phyloP scores from a whole-genome alignment of 2,113 vertebrate genomes.

The Rafetus swinhoei region DNA sequence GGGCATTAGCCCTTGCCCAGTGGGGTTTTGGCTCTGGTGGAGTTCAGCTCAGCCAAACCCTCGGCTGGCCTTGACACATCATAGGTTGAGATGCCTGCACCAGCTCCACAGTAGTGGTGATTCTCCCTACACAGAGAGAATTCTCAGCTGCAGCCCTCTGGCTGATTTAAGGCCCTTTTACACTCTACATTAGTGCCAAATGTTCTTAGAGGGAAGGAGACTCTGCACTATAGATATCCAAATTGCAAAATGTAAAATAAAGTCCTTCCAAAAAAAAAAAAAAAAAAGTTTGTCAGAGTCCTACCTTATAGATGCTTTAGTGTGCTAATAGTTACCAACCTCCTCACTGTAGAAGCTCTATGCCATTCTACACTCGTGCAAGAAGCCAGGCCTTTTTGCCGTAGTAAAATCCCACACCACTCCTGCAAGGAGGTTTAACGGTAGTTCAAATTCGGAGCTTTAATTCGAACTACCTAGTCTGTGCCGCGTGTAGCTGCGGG shows the following conservation, averaged over 20 bases:
- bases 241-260: background rate
- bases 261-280: no score
- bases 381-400: background rate
- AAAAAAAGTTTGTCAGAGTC: background rate
- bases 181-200: background rate
- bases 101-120: background rate
- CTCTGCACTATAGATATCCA: background rate
- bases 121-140: rapidly evolving
- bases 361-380: background rate
- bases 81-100: background rate
- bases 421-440: no score
- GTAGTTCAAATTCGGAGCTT: no score
- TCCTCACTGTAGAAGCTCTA: background rate
- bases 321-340: background rate
- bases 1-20: background rate
- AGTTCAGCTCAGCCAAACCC: background rate
- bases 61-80: background rate
- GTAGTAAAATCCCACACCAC: background rate
- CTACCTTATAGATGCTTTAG: background rate
- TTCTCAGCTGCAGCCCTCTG: background rate
- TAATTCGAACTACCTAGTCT: no score
- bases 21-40: rapidly evolving
- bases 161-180: background rate
- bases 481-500: no score
- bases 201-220: background rate